A percentile compares a stretch with the other conserved stretches of the same genome.
phyloP scores from a whole-genome alignment of 2,113 vertebrate species.

The Sylvilagus bachmani region DNA sequence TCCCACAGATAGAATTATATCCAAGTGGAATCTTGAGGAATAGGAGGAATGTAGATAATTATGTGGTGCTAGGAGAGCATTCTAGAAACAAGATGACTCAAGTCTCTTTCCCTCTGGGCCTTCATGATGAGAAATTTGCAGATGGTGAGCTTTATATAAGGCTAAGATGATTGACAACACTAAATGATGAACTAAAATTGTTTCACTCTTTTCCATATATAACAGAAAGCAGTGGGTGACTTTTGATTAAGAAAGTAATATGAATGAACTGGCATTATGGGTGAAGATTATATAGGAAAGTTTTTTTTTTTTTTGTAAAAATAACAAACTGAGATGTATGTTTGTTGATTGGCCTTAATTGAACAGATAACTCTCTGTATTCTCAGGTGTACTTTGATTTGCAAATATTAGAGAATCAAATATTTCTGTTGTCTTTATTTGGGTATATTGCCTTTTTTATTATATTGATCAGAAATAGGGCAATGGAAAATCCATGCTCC shows the following conservation, averaged over 20 bases:
- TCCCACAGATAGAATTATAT: background rate
- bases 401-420: background rate
- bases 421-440: slow-evolving; percentile 35
- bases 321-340: background rate
- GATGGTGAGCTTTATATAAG: background rate
- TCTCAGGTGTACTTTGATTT: slow-evolving; percentile 17
- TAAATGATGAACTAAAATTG: slow-evolving; percentile 27
- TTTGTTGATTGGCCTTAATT: background rate
- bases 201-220: background rate
- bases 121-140: background rate
- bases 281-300: background rate
- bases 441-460: background rate
- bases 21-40: background rate
- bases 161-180: background rate
- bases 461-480: background rate
- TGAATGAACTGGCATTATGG: background rate
- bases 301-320: background rate
- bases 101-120: background rate
- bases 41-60: slow-evolving; percentile 16
- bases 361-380: slow-evolving; percentile 9
- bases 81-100: background rate
- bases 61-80: background rate
- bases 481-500: background rate
- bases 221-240: background rate
- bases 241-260: slow-evolving; percentile 30